Conservation (phyloP, 1,140 invertebrate species). For the Apis cerana region DNA sequence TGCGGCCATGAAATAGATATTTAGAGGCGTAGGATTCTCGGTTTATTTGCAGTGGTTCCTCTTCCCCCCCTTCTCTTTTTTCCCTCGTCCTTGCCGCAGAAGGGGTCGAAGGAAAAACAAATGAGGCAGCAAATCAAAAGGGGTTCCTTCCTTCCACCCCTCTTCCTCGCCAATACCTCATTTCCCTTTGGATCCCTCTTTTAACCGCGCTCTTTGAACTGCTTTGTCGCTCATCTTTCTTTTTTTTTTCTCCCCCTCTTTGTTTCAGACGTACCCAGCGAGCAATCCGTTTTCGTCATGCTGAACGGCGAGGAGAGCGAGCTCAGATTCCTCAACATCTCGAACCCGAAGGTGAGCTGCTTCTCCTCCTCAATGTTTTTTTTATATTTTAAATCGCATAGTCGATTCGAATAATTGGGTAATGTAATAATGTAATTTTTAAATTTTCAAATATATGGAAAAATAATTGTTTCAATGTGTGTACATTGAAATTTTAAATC, state of each 20-base stretch:
- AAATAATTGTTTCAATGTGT: too few relatives aligned
- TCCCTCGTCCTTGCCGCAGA: not conserved
- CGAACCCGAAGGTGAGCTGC: constrained; percentile 82
- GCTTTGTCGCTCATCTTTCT: not conserved
- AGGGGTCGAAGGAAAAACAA: constrained; percentile 28
- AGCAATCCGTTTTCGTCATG: constrained; percentile 93
- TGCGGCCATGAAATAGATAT: too few relatives aligned
- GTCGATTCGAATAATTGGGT: too few relatives aligned
- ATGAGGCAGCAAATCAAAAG: constrained; percentile 41
- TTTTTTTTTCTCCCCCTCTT: constrained; percentile 13
- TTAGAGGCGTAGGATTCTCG: too few relatives aligned
- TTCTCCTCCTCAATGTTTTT: not conserved
- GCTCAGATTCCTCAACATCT: constrained; percentile 88
- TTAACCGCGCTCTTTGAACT: constrained; percentile 10
- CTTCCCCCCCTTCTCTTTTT: not conserved
- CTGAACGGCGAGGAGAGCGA: constrained; percentile 95
- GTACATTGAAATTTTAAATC: too few relatives aligned
- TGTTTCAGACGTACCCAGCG: constrained; percentile 86
- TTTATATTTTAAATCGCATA: not conserved
- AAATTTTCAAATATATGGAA: too few relatives aligned
- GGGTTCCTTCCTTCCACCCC: not conserved
- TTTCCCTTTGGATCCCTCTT: not conserved
- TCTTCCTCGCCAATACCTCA: not conserved
- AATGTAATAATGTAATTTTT: too few relatives aligned
- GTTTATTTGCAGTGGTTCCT: constrained; percentile 19